Percentiles rank a stretch among this genome's conserved stretches.
phyloP scores from a whole-genome alignment of 2,797 vertebrate species.

The Leptoclinus maculatus region DNA sequence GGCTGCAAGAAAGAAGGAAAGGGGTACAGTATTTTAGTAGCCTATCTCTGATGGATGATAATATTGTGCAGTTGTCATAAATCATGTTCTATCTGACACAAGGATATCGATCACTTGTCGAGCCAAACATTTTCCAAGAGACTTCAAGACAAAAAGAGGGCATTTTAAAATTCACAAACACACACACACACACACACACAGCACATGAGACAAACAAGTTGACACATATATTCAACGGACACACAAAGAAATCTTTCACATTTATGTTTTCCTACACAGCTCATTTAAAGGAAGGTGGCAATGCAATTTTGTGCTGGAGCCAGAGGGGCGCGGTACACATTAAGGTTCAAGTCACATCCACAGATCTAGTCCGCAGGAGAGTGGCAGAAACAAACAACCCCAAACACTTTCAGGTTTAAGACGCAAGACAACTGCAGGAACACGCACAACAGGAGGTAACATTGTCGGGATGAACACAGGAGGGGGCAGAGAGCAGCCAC shows the following conservation, averaged over 20 bases:
- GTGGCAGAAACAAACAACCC: constrained; percentile 29
- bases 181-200: constrained; percentile 10
- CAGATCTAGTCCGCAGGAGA: constrained; percentile 20
- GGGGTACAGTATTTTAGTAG: constrained; percentile 42
- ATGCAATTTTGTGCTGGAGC: constrained; percentile 39
- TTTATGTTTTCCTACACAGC: constrained; percentile 1
- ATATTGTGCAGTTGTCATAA: constrained; percentile 53
- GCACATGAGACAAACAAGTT: constrained; percentile 7
- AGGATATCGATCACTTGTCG: constrained; percentile 65
- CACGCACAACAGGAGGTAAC: constrained; percentile 11
- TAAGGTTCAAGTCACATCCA: constrained; percentile 39
- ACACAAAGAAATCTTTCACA: constrained; percentile 30
- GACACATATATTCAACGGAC: constrained; percentile 9
- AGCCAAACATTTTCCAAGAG: constrained; percentile 41
- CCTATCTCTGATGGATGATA: constrained; percentile 58
- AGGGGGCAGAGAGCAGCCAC: neutral
- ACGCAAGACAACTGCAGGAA: constrained; percentile 5
- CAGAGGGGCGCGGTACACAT: constrained; percentile 3
- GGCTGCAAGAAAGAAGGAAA: constrained; percentile 23
- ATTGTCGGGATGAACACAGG: neutral
- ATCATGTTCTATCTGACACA: constrained; percentile 52
- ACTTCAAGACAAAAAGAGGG: constrained; percentile 24
- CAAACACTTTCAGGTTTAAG: constrained; percentile 4
- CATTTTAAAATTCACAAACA: constrained; percentile 26
- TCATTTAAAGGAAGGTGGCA: constrained; percentile 31